These are phyloP conservation scores for Emberiza fucata DNA, from an alignment of 2,113 vertebrate genomes.

Conservation along the genomic window DNA sequence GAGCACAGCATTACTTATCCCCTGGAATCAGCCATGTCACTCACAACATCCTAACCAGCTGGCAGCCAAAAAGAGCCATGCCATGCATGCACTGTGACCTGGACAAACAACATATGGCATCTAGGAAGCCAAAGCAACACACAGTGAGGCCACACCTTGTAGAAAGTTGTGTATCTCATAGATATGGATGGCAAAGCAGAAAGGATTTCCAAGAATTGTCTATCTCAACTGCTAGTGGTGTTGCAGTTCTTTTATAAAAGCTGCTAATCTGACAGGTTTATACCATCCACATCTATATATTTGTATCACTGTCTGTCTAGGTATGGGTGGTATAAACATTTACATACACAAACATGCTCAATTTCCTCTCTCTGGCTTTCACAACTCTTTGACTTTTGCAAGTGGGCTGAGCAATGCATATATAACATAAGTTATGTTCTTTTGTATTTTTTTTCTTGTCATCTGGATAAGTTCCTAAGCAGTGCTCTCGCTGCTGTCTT, in stretches of 20 bases:
- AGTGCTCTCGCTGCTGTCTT: not conserved
- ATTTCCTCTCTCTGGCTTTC: not conserved
- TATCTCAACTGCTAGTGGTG: not conserved
- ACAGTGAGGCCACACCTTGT: not conserved
- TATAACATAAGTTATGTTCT: not conserved
- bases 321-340: too few relatives aligned
- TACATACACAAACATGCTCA: rapidly evolving
- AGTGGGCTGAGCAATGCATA: not conserved
- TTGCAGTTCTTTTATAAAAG: not conserved
- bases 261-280: not conserved
- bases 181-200: not conserved
- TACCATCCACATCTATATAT: not conserved
- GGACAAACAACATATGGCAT: not conserved
- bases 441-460: not conserved
- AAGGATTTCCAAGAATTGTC: not conserved
- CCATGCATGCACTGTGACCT: not conserved
- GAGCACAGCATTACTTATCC: not conserved
- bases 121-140: not conserved
- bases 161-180: not conserved
- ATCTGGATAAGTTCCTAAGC: not conserved
- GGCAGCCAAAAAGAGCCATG: not conserved
- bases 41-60: not conserved
- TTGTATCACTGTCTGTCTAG: not conserved
- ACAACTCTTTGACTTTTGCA: not conserved
- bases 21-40: not conserved